Evolutionary conservation across 2,888 invertebrate species (phyloP), one percentile per base, ranked within the genome.

Genomic region (Dysmachus trigonus): DNA sequence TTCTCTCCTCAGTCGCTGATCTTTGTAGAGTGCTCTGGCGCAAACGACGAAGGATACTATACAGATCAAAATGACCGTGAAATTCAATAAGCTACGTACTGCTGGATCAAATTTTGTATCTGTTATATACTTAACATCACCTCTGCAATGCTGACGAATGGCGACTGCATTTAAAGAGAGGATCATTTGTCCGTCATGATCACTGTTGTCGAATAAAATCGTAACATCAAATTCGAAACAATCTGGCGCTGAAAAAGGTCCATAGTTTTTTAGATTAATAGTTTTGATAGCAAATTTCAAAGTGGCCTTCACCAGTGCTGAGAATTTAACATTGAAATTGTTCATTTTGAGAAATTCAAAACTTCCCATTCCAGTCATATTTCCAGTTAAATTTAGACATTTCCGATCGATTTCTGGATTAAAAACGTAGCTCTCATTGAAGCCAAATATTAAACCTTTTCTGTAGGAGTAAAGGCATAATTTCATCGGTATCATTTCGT

Each of bases 131-230:
- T 95, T 94, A 0, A 95, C 94, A 89, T 96, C 95, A 27, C 97
- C 97, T 91, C 95, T 95, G 90, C 98, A 98, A 87, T 94, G 93
- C 38, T 97, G 91, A 88, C 97, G 95, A 86, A 94, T 93, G 0
- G 97, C 95, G 89, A 95, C 95, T 0, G 97, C 95, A 89, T 96
- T 96, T 87, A 99, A 92, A 0, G 94, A 93, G 0, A 99, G 92
- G 33, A 96, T 91, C 95, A 99, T 96, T 92, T 98, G 98, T 0
- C 99, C 99, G 92, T 98, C 98, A 90, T 98, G 98, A 90, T 98
- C 97, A 89, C 94, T 94, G 92, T 99, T 99, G 91, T 98, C 96
- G 92, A 98, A 98, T 85, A 94, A 90, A 85, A 98, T 95, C 91
- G 92, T 93, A 38, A 98, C 93, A 91, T 97, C 95, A 91, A 98